These are phyloP conservation scores for Strongylocentrotus purpuratus DNA, from an alignment of 35 echinoderm and acorn worm species.

Conservation along the genomic window DNA sequence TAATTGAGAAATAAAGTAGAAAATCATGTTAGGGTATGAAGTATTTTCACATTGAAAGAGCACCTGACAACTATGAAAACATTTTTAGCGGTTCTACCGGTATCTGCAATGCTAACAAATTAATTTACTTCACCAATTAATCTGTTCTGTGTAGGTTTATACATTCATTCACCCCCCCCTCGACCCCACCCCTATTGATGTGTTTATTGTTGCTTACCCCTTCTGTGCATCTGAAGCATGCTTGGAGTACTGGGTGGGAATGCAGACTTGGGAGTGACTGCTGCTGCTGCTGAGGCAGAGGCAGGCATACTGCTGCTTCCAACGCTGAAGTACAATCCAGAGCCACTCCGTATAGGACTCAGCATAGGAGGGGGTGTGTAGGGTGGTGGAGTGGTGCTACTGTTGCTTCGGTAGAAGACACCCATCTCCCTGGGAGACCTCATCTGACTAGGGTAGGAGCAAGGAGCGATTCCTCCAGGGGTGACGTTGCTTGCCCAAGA, in stretches of 20 bases:
- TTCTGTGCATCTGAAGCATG: constrained; percentile 92
- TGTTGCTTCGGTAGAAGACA: constrained; percentile 50
- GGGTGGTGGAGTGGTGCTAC: constrained; percentile 86
- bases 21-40: too few relatives aligned
- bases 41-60: too few relatives aligned
- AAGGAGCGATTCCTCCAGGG: constrained; percentile 73
- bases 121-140: too few relatives aligned
- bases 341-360: constrained; percentile 95
- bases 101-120: too few relatives aligned
- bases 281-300: constrained; percentile 36
- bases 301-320: constrained; percentile 57
- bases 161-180: too few relatives aligned
- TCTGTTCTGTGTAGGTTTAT: too few relatives aligned
- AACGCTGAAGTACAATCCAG: constrained; percentile 94
- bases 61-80: too few relatives aligned
- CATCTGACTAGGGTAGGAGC: constrained; percentile 96
- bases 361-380: constrained; percentile 99
- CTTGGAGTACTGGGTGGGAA: constrained; percentile 79
- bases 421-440: constrained; percentile 93
- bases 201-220: constrained; percentile 53
- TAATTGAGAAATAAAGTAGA: too few relatives aligned
- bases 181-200: not conserved
- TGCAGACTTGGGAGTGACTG: constrained; percentile 59
- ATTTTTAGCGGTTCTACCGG: too few relatives aligned
- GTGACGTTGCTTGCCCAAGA: constrained; percentile 84